phyloP scores from a whole-genome alignment of 2,113 vertebrate species.

The Leptosomus discolor region DNA sequence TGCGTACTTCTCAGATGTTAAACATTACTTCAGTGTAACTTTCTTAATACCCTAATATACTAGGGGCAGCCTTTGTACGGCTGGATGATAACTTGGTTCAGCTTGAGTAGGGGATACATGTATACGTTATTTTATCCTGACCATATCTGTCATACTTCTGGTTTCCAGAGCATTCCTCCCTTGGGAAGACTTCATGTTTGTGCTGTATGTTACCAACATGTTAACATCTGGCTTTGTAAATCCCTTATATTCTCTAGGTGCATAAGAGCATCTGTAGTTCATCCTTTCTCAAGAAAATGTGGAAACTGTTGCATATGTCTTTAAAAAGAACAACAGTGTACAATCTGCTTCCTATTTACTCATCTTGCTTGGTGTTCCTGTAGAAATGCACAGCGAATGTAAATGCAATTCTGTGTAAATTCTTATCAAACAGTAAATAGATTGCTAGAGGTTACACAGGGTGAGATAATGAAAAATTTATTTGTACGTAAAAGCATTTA shows the following conservation, averaged over 20 bases:
- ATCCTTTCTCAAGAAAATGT: neutral
- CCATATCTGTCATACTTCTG: neutral
- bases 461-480: neutral
- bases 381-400: neutral
- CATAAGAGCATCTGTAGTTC: neutral
- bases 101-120: neutral
- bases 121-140: neutral
- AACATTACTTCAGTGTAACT: neutral
- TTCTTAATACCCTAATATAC: neutral
- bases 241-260: constrained; percentile 28
- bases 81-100: neutral
- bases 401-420: neutral
- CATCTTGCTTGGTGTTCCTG: neutral
- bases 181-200: neutral
- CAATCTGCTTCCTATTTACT: neutral
- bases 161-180: neutral
- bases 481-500: neutral
- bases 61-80: neutral
- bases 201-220: constrained; percentile 9
- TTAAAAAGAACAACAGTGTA: neutral
- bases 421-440: neutral
- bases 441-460: neutral
- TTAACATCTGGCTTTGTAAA: constrained; percentile 41
- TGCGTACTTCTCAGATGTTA: neutral
- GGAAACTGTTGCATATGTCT: neutral